Conservation (phyloP, 2,888 invertebrate species). For the Eudasyphora cyanicolor region DNA sequence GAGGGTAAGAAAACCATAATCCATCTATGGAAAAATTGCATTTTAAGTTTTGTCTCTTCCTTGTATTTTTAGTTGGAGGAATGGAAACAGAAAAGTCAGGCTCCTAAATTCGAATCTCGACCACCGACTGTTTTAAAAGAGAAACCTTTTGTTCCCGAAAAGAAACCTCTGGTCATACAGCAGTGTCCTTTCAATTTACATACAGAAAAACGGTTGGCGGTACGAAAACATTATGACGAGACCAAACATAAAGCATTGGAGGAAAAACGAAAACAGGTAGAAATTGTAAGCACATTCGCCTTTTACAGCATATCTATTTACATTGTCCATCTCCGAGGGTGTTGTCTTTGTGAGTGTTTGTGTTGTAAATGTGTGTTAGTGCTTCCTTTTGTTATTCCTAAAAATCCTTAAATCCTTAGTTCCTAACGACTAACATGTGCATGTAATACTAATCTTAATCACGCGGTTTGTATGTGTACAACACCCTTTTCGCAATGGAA, state of each 20-base stretch:
- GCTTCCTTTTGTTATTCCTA: neutral
- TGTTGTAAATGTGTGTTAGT: conserved; percentile 34
- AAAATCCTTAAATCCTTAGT: neutral
- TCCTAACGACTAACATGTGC: neutral
- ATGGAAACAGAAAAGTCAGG: conserved; percentile 65
- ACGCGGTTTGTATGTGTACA: too few species aligned
- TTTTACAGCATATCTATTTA: conserved; percentile 24
- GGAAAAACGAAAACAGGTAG: conserved; percentile 76
- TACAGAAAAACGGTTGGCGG: conserved; percentile 73
- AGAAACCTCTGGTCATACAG: conserved; percentile 64
- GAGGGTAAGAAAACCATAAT: conserved; percentile 68
- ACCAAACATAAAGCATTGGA: conserved; percentile 67
- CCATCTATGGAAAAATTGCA: neutral
- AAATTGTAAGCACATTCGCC: conserved; percentile 61
- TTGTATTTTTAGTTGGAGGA: conserved; percentile 70
- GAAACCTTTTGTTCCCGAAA: conserved; percentile 72
- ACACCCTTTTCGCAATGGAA: too few species aligned
- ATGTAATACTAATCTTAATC: neutral
- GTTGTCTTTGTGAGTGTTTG: neutral
- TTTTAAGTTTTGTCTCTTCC: conserved; percentile 5
- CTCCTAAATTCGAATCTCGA: conserved; percentile 66
- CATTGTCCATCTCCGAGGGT: conserved; percentile 14
- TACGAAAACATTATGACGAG: conserved; percentile 75
- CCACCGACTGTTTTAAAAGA: conserved; percentile 68
- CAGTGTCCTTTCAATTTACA: conserved; percentile 75